Base-by-base conservation (phyloP, 1,140 invertebrate genomes). In the Hyposmocoma kahamanoa region DNA sequence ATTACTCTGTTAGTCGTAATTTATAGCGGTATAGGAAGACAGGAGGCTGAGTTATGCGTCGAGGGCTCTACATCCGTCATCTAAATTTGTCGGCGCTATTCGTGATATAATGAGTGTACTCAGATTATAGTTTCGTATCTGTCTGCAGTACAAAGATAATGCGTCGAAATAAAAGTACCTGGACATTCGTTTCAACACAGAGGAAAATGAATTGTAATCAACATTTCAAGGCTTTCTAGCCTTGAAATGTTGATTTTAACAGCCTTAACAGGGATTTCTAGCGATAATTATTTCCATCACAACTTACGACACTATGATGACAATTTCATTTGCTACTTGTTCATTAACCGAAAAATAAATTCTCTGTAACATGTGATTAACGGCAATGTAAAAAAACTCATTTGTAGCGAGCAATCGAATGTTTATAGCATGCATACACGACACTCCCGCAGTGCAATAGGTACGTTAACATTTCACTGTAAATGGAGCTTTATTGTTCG, bases 401-500 rank as follows among this genome's bases (percentile, higher is more conserved):
- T 42, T 42, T 48, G 36, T 28, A 42, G 19, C 24, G 47, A 48
- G 38, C 45, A 36, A 47, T 47, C 45, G 45, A 36, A 36, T 47
- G 22, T 39, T 47, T 47, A 48, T 48, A 41, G 47, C 36, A 10
- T 26, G 20, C 36, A 9, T 24, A 18, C 47, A 48, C 47, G 47
- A 42, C 30, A 39, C 22, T 39, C 46, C n/a, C n/a, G n/a, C n/a
- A n/a, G n/a, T 36, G 36, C 34, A 42, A 46, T 24, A 20, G 30
- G 2, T 32, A 53, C 48, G 45, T 47, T 47, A 47, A 38, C 51
- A 59, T 63, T 59, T 67, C 53, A 50, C 43, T 58, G 55, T 59
- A 58, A 67, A 58, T 52, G 42, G 52, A 51, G 55, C 48, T 56
- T 60, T 62, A 63, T 63, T 59, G 60, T 60, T 63, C 47, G 42